Conservation (phyloP, 2,113 vertebrate species). For the Seriola rivoliana region DNA sequence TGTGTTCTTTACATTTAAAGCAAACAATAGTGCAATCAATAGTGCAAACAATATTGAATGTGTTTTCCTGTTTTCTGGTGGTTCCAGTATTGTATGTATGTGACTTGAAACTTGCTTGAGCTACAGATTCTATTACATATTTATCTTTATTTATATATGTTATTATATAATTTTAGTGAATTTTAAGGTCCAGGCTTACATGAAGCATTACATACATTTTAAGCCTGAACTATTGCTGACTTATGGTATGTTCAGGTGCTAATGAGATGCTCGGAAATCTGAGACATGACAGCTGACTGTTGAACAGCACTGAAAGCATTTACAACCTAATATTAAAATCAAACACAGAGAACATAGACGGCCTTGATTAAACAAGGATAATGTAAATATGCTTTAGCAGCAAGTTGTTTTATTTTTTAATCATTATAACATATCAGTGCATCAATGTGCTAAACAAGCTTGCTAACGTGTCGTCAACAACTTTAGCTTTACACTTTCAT, state of each 20-base stretch:
- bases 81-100: not conserved
- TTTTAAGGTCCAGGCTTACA: not conserved
- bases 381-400: too few relatives aligned
- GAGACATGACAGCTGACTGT: not conserved
- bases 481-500: not conserved
- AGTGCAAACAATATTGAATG: not conserved
- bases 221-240: not conserved
- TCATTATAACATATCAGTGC: too few relatives aligned
- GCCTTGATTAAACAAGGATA: too few relatives aligned
- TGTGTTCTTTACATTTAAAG: too few relatives aligned
- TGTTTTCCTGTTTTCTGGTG: not conserved
- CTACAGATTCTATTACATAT: too few relatives aligned
- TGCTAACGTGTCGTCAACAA: conserved; percentile 17
- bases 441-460: not conserved
- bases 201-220: not conserved
- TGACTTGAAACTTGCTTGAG: too few relatives aligned
- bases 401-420: too few relatives aligned
- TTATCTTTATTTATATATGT: too few relatives aligned
- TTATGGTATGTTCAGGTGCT: not conserved
- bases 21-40: too few relatives aligned
- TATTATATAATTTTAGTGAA: too few relatives aligned
- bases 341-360: not conserved
- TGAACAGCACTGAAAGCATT: not conserved
- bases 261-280: not conserved
- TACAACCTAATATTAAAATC: not conserved